phyloP scores from a whole-genome alignment of 2,113 vertebrate genomes.

The Crotalus helleri region DNA sequence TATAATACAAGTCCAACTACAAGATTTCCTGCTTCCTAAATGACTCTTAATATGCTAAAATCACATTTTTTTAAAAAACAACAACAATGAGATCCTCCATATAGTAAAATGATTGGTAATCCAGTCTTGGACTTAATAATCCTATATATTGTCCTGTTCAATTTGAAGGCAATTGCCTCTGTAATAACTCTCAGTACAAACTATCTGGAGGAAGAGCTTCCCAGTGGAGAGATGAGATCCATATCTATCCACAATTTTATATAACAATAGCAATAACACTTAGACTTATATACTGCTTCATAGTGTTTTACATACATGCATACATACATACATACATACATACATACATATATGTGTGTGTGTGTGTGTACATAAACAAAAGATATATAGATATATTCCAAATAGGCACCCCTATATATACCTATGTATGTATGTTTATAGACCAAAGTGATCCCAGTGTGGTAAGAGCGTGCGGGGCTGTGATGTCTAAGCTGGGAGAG shows the following conservation, averaged over 20 bases:
- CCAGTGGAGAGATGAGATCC: background rate
- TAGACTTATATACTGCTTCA: background rate
- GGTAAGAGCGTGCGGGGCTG: too few relatives aligned
- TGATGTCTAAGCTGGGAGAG: too few relatives aligned
- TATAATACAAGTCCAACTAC: background rate
- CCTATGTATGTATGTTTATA: too few relatives aligned
- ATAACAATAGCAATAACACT: background rate
- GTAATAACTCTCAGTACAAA: too few relatives aligned
- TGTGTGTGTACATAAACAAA: background rate
- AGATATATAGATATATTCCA: too few relatives aligned
- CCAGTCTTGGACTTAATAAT: background rate
- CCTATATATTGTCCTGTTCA: background rate
- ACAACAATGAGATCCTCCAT: background rate
- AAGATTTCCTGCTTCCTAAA: background rate
- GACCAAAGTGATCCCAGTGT: too few relatives aligned
- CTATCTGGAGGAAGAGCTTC: background rate
- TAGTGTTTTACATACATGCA: background rate
- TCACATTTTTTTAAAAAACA: background rate
- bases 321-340: too few relatives aligned
- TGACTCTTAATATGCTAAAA: background rate
- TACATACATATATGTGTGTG: too few relatives aligned
- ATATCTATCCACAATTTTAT: background rate
- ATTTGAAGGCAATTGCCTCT: background rate
- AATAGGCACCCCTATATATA: too few relatives aligned
- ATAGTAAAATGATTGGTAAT: background rate